Evolutionary conservation across 2,797 vertebrate genomes (phyloP).

Genomic region (Malurus splendens): DNA sequence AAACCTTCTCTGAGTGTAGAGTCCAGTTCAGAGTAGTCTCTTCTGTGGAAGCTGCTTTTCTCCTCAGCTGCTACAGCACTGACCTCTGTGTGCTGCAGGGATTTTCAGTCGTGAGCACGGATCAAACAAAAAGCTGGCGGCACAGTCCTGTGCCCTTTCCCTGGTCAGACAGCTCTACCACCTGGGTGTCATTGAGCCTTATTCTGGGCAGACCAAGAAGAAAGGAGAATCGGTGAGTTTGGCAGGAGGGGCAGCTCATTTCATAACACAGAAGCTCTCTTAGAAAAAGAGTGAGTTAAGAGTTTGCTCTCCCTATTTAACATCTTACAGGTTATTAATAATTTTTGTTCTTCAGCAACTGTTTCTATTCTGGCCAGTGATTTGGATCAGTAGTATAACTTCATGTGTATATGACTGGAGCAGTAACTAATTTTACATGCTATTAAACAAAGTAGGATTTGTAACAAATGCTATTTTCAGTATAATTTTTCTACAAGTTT

Average conservation of each 20-base stretch:
- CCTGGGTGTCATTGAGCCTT: slow-evolving; percentile 86
- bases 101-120: slow-evolving; percentile 91
- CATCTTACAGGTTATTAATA: neutral
- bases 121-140: slow-evolving; percentile 96
- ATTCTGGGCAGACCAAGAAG: slow-evolving; percentile 89
- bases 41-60: neutral
- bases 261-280: neutral
- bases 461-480: neutral
- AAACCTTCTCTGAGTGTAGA: neutral
- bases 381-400: neutral
- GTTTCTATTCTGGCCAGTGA: neutral
- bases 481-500: neutral
- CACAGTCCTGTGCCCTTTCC: slow-evolving; percentile 92
- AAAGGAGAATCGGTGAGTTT: slow-evolving; percentile 86
- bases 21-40: neutral
- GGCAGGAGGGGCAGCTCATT: neutral
- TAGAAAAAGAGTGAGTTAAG: neutral
- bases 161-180: slow-evolving; percentile 93
- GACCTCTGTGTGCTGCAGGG: slow-evolving; percentile 68
- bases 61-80: neutral
- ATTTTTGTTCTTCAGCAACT: neutral
- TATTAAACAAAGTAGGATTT: neutral
- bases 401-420: neutral
- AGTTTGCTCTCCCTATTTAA: neutral
- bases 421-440: neutral